Percentiles rank a stretch among this genome's conserved stretches.
Conservation (phyloP, 2,797 vertebrate genomes). For the Darevskia nairensis region DNA sequence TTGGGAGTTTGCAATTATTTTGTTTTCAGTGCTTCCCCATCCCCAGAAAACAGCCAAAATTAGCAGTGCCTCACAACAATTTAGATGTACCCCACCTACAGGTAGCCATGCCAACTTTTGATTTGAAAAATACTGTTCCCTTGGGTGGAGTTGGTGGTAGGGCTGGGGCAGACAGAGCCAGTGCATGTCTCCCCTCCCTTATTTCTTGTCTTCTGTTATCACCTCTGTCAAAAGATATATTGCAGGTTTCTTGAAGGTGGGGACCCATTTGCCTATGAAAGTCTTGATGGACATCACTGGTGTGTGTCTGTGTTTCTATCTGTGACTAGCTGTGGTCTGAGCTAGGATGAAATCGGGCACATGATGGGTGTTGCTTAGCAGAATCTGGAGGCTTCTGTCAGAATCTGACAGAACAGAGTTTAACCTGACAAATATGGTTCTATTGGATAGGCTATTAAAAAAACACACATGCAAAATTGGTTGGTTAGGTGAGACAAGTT, state of each 20-base stretch:
- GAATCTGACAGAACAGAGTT: background rate
- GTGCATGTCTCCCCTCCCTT: too few relatives aligned
- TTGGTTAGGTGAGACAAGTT: background rate
- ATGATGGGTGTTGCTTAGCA: background rate
- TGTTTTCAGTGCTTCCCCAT: background rate
- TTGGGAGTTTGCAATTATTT: background rate
- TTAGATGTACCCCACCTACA: background rate
- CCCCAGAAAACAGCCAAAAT: background rate
- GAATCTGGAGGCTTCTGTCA: background rate
- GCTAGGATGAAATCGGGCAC: background rate
- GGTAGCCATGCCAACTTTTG: background rate
- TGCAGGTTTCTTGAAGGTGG: background rate
- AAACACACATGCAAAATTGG: background rate
- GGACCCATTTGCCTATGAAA: background rate
- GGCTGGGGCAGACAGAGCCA: background rate
- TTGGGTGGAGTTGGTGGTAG: background rate
- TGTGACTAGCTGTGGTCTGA: background rate
- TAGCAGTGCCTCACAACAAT: background rate
- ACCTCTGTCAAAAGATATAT: background rate
- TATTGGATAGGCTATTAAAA: background rate
- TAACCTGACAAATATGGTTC: background rate
- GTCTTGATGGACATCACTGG: background rate
- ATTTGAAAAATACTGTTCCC: background rate
- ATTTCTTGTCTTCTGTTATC: background rate
- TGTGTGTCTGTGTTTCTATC: background rate